phyloP scores from a whole-genome alignment of 1,140 invertebrate genomes.

The Dermatophagoides farinae region DNA sequence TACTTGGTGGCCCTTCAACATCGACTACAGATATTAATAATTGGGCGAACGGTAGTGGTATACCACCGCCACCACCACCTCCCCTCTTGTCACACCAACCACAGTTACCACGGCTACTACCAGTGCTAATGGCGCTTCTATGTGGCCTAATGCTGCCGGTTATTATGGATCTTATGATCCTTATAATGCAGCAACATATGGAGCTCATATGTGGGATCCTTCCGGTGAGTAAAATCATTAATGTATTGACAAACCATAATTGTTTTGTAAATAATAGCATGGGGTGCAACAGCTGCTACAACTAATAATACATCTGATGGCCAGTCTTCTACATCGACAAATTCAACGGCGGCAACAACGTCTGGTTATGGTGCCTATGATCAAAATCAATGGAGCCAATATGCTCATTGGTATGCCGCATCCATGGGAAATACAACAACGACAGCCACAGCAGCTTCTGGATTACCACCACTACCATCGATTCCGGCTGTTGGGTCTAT shows the following conservation, averaged over 20 bases:
- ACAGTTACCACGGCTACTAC: background rate
- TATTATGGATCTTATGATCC: background rate
- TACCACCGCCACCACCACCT: slow-evolving; percentile 14
- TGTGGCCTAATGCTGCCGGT: slow-evolving; percentile 10
- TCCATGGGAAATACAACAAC: slow-evolving; percentile 12
- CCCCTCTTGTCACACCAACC: background rate
- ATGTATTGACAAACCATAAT: background rate
- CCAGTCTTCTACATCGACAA: background rate
- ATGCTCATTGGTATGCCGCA: slow-evolving; percentile 10
- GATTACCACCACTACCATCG: background rate
- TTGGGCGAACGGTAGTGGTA: slow-evolving; percentile 1
- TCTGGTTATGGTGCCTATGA: slow-evolving; percentile 7
- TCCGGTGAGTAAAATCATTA: background rate
- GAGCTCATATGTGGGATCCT: slow-evolving; percentile 10
- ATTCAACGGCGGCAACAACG: slow-evolving; percentile 12
- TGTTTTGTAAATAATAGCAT: background rate
- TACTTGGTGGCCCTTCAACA: background rate
- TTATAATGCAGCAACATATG: background rate
- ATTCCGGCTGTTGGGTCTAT: background rate
- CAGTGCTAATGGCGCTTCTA: background rate
- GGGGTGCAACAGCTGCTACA: background rate
- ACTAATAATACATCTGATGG: background rate
- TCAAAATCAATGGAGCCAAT: slow-evolving; percentile 8
- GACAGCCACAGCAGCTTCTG: slow-evolving; percentile 10
- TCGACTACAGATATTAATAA: background rate